Evolutionary conservation across 2,888 invertebrate genomes (phyloP), one percentile per base, ranked within the genome.

Genomic region (Brachypalpus laphriformis): DNA sequence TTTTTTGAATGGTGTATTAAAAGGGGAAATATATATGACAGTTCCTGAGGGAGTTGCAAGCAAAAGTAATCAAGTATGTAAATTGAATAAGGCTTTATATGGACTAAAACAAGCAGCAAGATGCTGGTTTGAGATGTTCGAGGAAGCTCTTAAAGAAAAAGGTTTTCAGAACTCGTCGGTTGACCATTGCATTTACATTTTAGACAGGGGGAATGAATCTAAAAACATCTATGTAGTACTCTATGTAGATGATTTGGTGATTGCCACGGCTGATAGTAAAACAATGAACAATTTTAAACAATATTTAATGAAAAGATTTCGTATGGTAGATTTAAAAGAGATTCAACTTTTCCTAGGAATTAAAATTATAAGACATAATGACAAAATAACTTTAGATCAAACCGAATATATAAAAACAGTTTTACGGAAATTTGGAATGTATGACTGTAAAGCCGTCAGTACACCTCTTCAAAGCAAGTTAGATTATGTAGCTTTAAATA

Each of bases 381-480:
- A 28, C 7, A 16, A 22, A 66, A 40, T 45, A 8, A 18, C 45
- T 1, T 45, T 37, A 37, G 34, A 45, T 47, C 16, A 47, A 16
- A 9, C 7, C 31, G 31, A 16, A 25, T 54, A 68, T 6, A 54
- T 68, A 25, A 42, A 37, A 9, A 40, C 40, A 42, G 25, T 54
- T 42, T 68, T 54, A 28, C 28, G 11, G 4, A 47, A 65, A 34
- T 66, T 34, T 34, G n/a, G 14, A 11, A 68, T 56, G 40, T 3
- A 11, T 42, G 42, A 68, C 11, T 70, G 70, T 31, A 47, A 57
- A 2, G 22, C 57, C 9, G 57, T 80, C 14, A 61, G 28, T 71
- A 88, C 88, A 9, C 89, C 89, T 25, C 77, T 88, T 28, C 66
- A 80, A 54, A 75, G 61, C 54, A 88, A 87, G 82, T 34, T 89